Conservation (phyloP, 2,888 invertebrate genomes). For the Scotopteryx bipunctaria region DNA sequence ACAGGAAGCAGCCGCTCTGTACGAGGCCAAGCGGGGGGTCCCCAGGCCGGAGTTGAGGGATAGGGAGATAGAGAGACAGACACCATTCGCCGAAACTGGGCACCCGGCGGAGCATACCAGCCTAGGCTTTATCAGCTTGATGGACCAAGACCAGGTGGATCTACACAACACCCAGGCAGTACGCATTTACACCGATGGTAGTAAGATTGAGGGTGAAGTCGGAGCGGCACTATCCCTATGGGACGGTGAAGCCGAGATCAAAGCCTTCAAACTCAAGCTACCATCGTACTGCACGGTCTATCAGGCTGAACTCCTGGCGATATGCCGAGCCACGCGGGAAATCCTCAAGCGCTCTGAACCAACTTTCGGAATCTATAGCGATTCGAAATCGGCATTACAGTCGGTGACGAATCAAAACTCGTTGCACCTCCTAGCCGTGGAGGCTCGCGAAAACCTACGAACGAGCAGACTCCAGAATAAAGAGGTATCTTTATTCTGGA, state of each 20-base stretch:
- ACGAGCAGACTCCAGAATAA: neutral
- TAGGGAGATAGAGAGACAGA: neutral
- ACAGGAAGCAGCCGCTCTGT: no score
- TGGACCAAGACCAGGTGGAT: slow-evolving; percentile 1
- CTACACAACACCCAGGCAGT: neutral
- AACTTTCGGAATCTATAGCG: slow-evolving; percentile 6
- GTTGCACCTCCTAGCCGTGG: slow-evolving; percentile 2
- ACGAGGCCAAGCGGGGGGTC: neutral
- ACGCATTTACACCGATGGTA: slow-evolving; percentile 10
- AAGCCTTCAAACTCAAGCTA: neutral
- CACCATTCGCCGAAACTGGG: neutral
- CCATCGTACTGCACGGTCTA: slow-evolving; percentile 8
- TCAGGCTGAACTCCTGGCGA: slow-evolving; percentile 1
- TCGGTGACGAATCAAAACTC: neutral
- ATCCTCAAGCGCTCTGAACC: neutral
- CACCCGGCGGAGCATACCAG: slow-evolving; percentile 5
- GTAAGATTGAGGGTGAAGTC: slow-evolving; percentile 4
- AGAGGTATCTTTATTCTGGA: no score
- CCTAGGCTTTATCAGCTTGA: slow-evolving; percentile 10
- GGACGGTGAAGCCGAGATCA: neutral
- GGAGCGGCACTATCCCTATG: slow-evolving; percentile 2
- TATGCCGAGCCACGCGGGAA: neutral
- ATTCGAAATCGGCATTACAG: slow-evolving; percentile 6
- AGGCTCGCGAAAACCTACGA: neutral
- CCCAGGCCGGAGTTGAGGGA: neutral